phyloP scores from a whole-genome alignment of 2,888 invertebrate genomes.

The Neoascia interrupta region DNA sequence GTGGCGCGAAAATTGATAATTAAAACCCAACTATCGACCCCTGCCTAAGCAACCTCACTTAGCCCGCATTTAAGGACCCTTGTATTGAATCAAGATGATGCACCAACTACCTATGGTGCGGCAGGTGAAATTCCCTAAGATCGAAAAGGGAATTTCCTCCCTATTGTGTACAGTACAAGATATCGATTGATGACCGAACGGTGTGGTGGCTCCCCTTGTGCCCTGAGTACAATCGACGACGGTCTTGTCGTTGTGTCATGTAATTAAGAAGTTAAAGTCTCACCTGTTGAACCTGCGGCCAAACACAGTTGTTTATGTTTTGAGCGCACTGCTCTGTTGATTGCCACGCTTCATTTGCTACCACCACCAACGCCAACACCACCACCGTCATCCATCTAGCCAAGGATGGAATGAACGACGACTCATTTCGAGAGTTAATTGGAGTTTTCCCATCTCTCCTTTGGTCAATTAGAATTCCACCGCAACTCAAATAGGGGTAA shows the following conservation, averaged over 20 bases:
- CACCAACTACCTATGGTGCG: slow-evolving; percentile 2
- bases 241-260: slow-evolving; percentile 47
- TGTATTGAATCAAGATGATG: no score
- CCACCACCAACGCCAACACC: slow-evolving; percentile 1
- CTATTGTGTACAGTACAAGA: slow-evolving; percentile 33
- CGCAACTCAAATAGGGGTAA: slow-evolving; percentile 64
- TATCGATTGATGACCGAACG: slow-evolving; percentile 44
- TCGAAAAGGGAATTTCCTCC: no score
- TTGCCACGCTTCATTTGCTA: slow-evolving; percentile 66
- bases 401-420: slow-evolving; percentile 25
- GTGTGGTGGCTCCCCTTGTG: no score
- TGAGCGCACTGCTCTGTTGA: slow-evolving; percentile 45
- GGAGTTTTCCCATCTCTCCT: slow-evolving; percentile 61
- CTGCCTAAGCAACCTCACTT: no score
- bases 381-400: slow-evolving; percentile 4
- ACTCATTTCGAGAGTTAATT: slow-evolving; percentile 58
- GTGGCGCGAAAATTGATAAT: slow-evolving; percentile 52
- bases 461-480: slow-evolving; percentile 69
- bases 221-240: no score
- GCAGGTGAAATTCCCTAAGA: slow-evolving; percentile 58
- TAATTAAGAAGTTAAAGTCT: slow-evolving; percentile 68
- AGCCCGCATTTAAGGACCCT: no score
- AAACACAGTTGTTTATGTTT: slow-evolving; percentile 62
- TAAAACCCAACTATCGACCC: no score
- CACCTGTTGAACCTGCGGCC: slow-evolving; percentile 66